Evolutionary conservation across 2,113 vertebrate genomes (phyloP), one percentile per base, ranked within the genome.

Genomic region (Heterotis niloticus): DNA sequence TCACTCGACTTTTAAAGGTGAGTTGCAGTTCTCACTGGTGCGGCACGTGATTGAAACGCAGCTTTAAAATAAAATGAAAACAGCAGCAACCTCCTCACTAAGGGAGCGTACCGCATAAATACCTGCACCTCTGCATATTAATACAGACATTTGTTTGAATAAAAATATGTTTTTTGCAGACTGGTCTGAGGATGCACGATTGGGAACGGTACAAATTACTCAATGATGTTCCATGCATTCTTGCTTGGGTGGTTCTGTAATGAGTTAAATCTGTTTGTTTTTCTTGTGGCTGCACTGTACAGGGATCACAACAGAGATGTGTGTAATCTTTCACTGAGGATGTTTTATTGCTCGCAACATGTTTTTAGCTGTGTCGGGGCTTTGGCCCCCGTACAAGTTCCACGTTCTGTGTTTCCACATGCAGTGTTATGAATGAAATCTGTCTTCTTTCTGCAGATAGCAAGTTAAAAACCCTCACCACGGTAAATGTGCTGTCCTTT

Each of bases 221-320:
- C 18, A 23, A 23, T 23, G 14, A 11, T 62, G 2, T n/a, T n/a
- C 17, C 24, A 59, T 74, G 56, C 57, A 16, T 59, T 74, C 54
- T n/a, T 70, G 68, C 23, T n/a, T 72, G 34, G 34, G 34, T 44
- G 34, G 34, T 44, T 44, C 34, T 44, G 34, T 44, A 44, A 44
- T 44, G 7, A 44, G 34, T 44, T 44, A 44, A 51, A 44, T 54
- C 70, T 54, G 71, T 54, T 74, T 74, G 71, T 74, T 74, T 74
- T 74, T 51, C 14, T 74, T 74, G 11, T 54, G 26, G 54, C 71
- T 54, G 12, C 54, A 17, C 26, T 23, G 26, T 59, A 72, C 14
- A 72, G 20, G 44, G 20, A 71, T 71, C 44, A 24, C 13, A 74
- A 59, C 68, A 70, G 51, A 70, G 18, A 44, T 1, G 9, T 20